Evolutionary conservation across 1,140 invertebrate genomes (phyloP), one percentile per base, ranked within the genome.

Genomic region (Apolygus lucorum): DNA sequence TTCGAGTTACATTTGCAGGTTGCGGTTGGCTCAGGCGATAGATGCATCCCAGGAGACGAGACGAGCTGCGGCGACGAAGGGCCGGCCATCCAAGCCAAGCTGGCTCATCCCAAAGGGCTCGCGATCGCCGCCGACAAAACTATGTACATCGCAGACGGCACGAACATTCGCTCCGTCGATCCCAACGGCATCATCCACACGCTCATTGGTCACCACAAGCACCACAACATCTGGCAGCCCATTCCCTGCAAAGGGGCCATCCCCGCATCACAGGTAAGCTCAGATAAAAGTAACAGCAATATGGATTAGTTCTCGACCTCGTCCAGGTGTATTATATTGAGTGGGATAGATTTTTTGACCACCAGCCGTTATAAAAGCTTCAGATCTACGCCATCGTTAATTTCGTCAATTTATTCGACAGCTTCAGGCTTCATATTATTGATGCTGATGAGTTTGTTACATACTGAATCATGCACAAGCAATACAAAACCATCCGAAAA

Each of bases 61-160:
- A 83, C 82, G 62, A 90, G 91, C 69, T 99, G 96, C 79, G 96
- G 96, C 2, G 96, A 99, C 79, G 92, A 93, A 71, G 90, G 92
- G 63, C 87, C 87, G 25, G 96, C 96, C 4, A 84, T 90, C 25
- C 85, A 91, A 71, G 95, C 96, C 2, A 90, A 94, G 77, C 84
- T 99, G 21, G 88, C 92, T 26, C 95, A 98, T 86, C 96, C 96
- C 4, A 99, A 99, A 88, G 96, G 88, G 52, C 85, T 96, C 66
- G 93, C 92, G 22, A 92, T 97, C 63, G 90, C 92, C 13, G 90
- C 90, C 29, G 92, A 94, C 77, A 90, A 89, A 75, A 92, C 91
- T 17, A 92, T 96, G 87, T 96, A 95, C 76, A 93, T 96, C 73
- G 93, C 93, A 59, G 94, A 96, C 80, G 96, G 90, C 69, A 94